Evolutionary conservation across 2,113 vertebrate genomes (phyloP), one percentile per base, ranked within the genome.

Genomic region (Catharus bicknelli): DNA sequence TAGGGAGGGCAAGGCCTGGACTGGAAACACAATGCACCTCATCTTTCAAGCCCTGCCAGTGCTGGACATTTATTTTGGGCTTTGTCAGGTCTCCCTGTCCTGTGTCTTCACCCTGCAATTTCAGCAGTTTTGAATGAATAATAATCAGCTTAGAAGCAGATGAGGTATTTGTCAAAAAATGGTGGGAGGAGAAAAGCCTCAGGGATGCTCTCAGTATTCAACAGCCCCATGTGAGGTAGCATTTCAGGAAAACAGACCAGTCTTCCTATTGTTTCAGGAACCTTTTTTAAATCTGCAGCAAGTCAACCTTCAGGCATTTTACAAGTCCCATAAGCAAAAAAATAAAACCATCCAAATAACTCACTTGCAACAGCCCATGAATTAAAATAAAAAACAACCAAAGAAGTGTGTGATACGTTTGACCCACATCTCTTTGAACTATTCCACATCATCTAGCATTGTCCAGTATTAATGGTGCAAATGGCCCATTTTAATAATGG

Each of bases 271-370:
- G 38, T 69, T 96, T 92, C 93, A 68, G 53, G 53, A 94, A 58
- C 87, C 87, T 48, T 93, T 91, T 83, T 70, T 92, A 91, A 94
- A 91, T 47, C 70, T 91, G 83, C 53, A 82, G 84, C 80, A 92
- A 96, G 79, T 86, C 94, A 92, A 63, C 72, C 83, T 94, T 23
- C 53, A 77, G 78, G 85, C 43, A 15, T 77, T 90, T 86, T 78
- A 57, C 8, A 93, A 91, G 70, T 83, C 91, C 54, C 70, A 30
- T 27, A 86, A 92, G 78, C 58, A 47, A 91, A 86, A 91, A 47
- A 47, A 12, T 21, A 53, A 26, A 70, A 1, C 26, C 66, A 64
- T 58, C 83, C 80, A 73, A 55, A 29, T 5, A 32, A 18, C 34
- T 70, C 50, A 48, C 91, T 79, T 77, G 51, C 48, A 76, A 57